Evolutionary conservation across 2,113 vertebrate species (phyloP).

Genomic region (Strigops habroptila): DNA sequence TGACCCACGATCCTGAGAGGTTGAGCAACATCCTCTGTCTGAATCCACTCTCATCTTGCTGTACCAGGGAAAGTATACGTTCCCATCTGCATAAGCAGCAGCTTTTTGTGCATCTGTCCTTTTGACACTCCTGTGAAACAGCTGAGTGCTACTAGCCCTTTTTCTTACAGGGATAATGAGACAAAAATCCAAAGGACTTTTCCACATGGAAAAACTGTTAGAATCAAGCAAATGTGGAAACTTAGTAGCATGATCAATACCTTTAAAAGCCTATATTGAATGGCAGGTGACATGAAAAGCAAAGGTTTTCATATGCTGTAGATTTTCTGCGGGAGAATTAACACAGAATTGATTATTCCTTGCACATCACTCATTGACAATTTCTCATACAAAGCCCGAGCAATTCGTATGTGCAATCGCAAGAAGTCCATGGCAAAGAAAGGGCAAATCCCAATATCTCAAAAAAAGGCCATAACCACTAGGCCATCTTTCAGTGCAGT

Average conservation of each 20-base stretch:
- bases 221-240: background rate
- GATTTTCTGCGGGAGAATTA: background rate
- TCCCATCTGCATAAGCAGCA: accelerated
- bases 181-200: background rate
- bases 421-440: background rate
- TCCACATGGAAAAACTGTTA: background rate
- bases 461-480: background rate
- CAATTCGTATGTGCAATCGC: background rate
- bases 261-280: background rate
- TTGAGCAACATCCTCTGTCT: background rate
- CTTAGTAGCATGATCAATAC: background rate
- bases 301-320: background rate
- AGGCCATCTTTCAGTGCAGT: background rate
- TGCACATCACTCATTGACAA: background rate
- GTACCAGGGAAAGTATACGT: background rate
- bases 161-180: background rate
- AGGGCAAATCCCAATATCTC: background rate
- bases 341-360: background rate
- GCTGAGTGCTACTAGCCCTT: background rate
- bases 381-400: background rate
- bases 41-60: background rate
- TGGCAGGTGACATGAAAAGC: background rate
- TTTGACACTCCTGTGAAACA: background rate
- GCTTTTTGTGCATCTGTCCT: background rate
- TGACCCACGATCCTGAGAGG: background rate